These are phyloP conservation scores for Picus viridis DNA, from an alignment of 2,797 vertebrate species.

Conservation along the genomic window DNA sequence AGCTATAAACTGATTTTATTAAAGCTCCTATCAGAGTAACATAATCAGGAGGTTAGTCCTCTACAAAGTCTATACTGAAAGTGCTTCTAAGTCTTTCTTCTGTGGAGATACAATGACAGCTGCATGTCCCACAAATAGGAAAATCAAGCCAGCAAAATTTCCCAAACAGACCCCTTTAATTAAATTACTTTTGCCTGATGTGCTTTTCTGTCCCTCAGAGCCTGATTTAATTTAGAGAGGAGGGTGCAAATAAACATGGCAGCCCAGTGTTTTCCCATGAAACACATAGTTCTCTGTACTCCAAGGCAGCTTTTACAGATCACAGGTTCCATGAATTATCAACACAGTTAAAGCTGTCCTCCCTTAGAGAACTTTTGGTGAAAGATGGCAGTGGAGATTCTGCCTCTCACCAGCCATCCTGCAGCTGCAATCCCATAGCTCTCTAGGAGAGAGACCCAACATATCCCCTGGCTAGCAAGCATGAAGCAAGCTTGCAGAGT, in stretches of 20 bases:
- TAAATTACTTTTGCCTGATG: background rate
- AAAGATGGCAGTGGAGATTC: background rate
- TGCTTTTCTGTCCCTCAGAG: background rate
- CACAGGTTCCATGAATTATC: fast-evolving
- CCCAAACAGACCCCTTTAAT: background rate
- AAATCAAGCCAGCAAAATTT: background rate
- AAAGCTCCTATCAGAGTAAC: background rate
- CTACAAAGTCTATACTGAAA: background rate
- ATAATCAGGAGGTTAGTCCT: background rate
- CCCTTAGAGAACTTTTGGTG: background rate
- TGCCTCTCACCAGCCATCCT: background rate
- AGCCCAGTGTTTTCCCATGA: background rate
- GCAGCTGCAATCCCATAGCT: background rate
- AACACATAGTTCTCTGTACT: background rate
- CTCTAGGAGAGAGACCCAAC: background rate
- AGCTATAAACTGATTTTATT: background rate
- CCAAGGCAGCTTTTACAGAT: background rate
- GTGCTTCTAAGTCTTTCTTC: background rate
- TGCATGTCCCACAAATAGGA: background rate
- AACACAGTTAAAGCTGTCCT: background rate
- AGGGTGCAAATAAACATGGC: background rate
- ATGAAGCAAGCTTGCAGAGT: background rate
- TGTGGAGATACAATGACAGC: background rate
- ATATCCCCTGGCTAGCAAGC: background rate
- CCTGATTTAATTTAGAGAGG: background rate